Base-by-base conservation (phyloP, 2,888 invertebrate genomes). In the Scaptomyza caliginosa region DNA sequence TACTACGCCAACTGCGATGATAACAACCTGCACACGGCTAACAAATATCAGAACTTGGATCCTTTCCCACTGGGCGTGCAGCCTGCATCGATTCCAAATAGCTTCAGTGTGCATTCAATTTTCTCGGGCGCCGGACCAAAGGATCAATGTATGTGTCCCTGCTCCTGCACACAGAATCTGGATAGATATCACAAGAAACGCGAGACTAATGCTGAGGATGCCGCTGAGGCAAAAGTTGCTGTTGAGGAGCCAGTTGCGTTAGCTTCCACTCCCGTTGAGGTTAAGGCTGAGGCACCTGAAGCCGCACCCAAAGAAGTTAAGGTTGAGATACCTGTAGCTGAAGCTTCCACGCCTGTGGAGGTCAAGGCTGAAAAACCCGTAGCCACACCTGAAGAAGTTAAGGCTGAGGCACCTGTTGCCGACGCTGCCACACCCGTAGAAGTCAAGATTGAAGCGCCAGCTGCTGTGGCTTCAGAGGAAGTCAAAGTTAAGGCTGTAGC, bases 1-100 rank as follows among this genome's bases (percentile, higher is more conserved):
- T 94, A 94, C 48, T 89, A 89, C 57, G 68, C 91, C 91, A 86
- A 92, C 90, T 90, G 90, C 66, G 77, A 89, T 40, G 86, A 88
- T 17, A 89, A 86, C 54, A 66, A 75, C 17, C 50, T 73, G 49
- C 70, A 66, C 28, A 59, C 67, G 32, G 69, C 49, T 43, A 75
- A 50, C 54, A 77, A 86, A 43, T 80, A 79, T 42, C 77, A 85
- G 50, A 74, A 67, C 34, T 60, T 86, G 38, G 86, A 88, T 74
- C 79, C 88, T 23, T 78, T 82, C 67, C 78, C 89, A 34, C 54
- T 90, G 74, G 91, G 89, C 43, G 88, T 90, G 2, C 90, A 90
- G 55, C 90, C 90, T 0, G 84, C 89, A 3, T 60, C 87, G 42
- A 88, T 89, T 48, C 86, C 88, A 7, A 77, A 80, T 45, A 71